Evolutionary conservation across 1,140 invertebrate genomes (phyloP).

Genomic region (Hyphantria cunea): DNA sequence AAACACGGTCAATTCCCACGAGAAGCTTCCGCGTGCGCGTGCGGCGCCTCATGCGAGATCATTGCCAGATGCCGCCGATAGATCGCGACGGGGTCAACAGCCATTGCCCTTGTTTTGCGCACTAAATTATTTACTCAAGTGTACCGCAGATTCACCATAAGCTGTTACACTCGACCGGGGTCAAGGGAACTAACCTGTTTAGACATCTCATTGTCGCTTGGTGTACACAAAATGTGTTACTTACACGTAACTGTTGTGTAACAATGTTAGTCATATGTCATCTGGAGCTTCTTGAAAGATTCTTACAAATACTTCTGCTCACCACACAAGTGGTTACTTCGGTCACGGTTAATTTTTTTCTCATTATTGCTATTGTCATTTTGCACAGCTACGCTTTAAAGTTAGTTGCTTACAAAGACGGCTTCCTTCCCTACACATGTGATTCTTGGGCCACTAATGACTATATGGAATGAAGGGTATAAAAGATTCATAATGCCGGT

Average conservation of each 20-base stretch:
- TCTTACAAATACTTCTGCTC: no score
- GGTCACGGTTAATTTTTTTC: not conserved
- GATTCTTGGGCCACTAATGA: slow-evolving; percentile 9
- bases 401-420: slow-evolving; percentile 11
- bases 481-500: not conserved
- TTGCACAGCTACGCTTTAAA: slow-evolving; percentile 5
- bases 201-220: slow-evolving; percentile 14
- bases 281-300: no score
- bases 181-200: slow-evolving; percentile 45
- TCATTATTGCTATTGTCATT: not conserved
- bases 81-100: slow-evolving; percentile 76
- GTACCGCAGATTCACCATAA: slow-evolving; percentile 39
- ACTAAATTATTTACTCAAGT: slow-evolving; percentile 62
- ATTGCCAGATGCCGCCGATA: slow-evolving; percentile 76
- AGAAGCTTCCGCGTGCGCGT: slow-evolving; percentile 65
- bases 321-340: not conserved
- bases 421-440: slow-evolving; percentile 13
- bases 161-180: slow-evolving; percentile 33
- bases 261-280: no score
- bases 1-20: slow-evolving; percentile 70
- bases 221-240: slow-evolving; percentile 9
- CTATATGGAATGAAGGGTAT: not conserved
- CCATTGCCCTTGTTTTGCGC: slow-evolving; percentile 74
- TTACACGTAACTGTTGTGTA: slow-evolving; percentile 1
- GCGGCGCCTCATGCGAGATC: slow-evolving; percentile 63